Evolutionary conservation across 2,888 invertebrate species (phyloP).

Genomic region (Drosophila hawaiiensis): DNA sequence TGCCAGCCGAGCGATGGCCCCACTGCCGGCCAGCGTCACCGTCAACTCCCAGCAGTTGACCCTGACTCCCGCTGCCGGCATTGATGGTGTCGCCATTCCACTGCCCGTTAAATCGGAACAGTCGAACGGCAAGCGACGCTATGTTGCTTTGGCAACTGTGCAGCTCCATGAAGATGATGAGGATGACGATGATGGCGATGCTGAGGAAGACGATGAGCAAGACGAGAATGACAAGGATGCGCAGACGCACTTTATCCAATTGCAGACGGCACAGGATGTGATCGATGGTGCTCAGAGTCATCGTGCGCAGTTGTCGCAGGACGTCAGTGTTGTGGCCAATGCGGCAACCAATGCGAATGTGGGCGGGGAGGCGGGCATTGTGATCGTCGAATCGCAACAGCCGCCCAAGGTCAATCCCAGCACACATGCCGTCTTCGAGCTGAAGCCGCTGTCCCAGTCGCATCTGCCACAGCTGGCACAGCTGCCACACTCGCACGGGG

Average conservation of each 20-base stretch:
- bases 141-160: slow-evolving; percentile 57
- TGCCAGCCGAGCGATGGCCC: slow-evolving; percentile 22
- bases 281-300: slow-evolving; percentile 3
- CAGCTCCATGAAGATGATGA: slow-evolving; percentile 44
- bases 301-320: slow-evolving; percentile 48
- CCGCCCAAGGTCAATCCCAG: slow-evolving; percentile 82
- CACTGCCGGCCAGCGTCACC: slow-evolving; percentile 15
- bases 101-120: neutral
- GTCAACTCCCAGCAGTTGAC: slow-evolving; percentile 59
- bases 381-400: slow-evolving; percentile 68
- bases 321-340: slow-evolving; percentile 58
- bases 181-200: slow-evolving; percentile 19
- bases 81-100: slow-evolving; percentile 1
- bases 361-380: slow-evolving; percentile 65
- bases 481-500: neutral
- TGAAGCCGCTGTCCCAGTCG: slow-evolving; percentile 63
- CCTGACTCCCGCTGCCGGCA: slow-evolving; percentile 33
- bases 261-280: neutral
- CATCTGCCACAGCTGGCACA: slow-evolving; percentile 1
- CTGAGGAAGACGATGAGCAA: slow-evolving; percentile 14
- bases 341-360: slow-evolving; percentile 62
- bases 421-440: slow-evolving; percentile 81
- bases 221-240: slow-evolving; percentile 18
- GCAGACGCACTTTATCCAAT: neutral
- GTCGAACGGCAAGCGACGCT: slow-evolving; percentile 51